These are phyloP conservation scores for Pseudocheirus occidentalis DNA, from an alignment of 2,797 vertebrate genomes.

Conservation along the genomic window DNA sequence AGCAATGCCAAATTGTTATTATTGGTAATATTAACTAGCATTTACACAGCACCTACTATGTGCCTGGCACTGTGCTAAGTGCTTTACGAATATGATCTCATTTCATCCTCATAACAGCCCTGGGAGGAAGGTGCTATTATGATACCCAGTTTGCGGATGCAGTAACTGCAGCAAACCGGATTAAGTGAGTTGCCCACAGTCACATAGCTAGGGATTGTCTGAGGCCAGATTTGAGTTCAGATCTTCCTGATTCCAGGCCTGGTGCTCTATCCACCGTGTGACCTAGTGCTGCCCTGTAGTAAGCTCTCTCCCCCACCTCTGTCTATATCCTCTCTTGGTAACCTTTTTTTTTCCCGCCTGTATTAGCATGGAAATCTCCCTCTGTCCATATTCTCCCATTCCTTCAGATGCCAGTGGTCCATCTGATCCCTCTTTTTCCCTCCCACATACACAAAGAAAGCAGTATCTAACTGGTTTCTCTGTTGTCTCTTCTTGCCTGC, in stretches of 20 bases:
- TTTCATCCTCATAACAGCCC: neutral
- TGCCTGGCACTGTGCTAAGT: too few relatives aligned
- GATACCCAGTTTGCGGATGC: neutral
- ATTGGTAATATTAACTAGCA: neutral
- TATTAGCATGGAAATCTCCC: neutral
- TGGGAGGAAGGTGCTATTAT: neutral
- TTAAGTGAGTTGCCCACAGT: neutral
- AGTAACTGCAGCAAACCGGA: neutral
- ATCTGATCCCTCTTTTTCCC: neutral
- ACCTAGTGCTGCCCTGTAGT: neutral
- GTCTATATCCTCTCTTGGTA: neutral
- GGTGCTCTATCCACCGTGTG: neutral
- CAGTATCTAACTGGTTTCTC: neutral
- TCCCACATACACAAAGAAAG: neutral
- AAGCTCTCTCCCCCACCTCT: fast-evolving
- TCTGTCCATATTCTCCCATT: neutral
- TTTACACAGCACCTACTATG: too few relatives aligned
- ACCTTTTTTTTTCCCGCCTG: too few relatives aligned
- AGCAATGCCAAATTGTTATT: neutral
- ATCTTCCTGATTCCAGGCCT: neutral
- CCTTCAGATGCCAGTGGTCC: neutral
- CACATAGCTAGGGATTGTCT: neutral
- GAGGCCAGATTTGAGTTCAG: neutral
- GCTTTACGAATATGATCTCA: too few relatives aligned
- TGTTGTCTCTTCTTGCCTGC: neutral